A percentile compares a stretch with the other conserved stretches of the same genome.
Evolutionary conservation across 2,888 invertebrate genomes (phyloP).

Genomic region (Stenodema calcarata): DNA sequence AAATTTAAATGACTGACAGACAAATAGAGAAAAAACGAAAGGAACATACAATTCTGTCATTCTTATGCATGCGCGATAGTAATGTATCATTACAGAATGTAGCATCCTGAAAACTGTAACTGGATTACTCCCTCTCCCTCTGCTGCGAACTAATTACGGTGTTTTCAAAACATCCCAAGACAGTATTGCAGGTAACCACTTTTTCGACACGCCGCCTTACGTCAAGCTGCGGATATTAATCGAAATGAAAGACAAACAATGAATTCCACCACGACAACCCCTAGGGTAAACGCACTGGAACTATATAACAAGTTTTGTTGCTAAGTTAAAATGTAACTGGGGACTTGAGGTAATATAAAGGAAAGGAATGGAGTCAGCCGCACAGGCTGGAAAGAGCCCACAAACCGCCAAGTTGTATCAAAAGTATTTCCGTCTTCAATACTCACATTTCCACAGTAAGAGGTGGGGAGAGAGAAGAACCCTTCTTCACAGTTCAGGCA

Average conservation of each 20-base stretch:
- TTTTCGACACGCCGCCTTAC: background rate
- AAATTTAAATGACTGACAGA: no score
- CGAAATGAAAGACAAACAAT: slow-evolving; percentile 16
- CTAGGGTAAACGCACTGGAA: slow-evolving; percentile 8
- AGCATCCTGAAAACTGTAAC: no score
- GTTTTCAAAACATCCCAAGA: no score
- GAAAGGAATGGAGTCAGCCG: background rate
- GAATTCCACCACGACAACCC: slow-evolving; percentile 25
- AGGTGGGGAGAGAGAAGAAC: background rate
- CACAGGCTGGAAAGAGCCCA: background rate
- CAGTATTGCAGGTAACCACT: background rate
- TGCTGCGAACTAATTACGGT: no score
- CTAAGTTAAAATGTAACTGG: slow-evolving; percentile 20
- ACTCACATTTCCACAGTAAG: background rate
- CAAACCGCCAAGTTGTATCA: background rate
- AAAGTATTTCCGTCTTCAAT: background rate
- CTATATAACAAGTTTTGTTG: slow-evolving; percentile 32
- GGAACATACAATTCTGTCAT: no score
- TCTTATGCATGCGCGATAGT: no score
- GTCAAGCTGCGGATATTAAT: background rate
- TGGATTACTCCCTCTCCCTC: no score
- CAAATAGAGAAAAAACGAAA: no score
- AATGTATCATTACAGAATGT: no score
- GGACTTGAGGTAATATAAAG: background rate
- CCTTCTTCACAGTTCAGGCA: background rate